phyloP scores from a whole-genome alignment of 2,113 vertebrate species.

The Malurus alboscapulatus region DNA sequence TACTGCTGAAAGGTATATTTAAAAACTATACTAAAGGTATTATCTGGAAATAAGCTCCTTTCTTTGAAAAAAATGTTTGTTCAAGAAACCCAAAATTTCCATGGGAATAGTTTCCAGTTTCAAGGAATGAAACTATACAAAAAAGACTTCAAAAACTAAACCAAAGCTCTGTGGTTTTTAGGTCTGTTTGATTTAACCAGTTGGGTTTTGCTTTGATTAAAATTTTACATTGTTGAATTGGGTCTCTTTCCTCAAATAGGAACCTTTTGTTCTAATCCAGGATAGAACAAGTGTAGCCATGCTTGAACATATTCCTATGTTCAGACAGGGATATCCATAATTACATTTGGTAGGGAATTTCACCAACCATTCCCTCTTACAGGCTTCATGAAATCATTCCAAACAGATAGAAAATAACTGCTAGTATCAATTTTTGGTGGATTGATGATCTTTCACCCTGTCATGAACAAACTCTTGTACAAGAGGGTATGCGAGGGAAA shows the following conservation, averaged over 20 bases:
- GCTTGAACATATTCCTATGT: not conserved
- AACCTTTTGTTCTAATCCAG: not conserved
- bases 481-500: not conserved
- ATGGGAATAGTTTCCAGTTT: not conserved
- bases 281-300: rapidly evolving
- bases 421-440: too few relatives aligned
- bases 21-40: not conserved
- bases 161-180: not conserved
- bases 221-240: not conserved
- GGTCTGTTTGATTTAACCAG: not conserved
- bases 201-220: not conserved
- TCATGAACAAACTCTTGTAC: not conserved
- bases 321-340: not conserved
- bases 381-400: not conserved
- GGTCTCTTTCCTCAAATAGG: not conserved
- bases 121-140: not conserved
- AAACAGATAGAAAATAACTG: not conserved
- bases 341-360: not conserved
- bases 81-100: not conserved
- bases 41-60: not conserved
- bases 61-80: not conserved
- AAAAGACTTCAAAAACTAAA: not conserved
- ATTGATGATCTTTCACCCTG: not conserved
- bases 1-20: not conserved
- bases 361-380: not conserved